Evolutionary conservation across 2,888 invertebrate species (phyloP), one percentile per base, ranked within the genome.

Genomic region (Amphipyra berbera): DNA sequence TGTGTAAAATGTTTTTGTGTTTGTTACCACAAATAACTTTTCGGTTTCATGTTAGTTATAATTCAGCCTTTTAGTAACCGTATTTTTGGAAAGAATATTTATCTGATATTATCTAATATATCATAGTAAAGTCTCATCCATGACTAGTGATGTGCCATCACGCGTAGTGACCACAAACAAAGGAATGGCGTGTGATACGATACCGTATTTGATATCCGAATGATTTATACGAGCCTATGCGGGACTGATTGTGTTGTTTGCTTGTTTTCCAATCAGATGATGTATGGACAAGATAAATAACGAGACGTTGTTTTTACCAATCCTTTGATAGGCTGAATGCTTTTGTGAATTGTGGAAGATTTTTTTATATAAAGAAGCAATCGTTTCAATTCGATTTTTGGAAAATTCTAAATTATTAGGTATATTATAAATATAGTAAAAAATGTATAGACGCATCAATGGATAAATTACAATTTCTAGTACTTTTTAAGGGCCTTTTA

Each of bases 171-270:
- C 65, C 79, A 54, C 42, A 65, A 40, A 62, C 61, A 61, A 57
- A 56, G 35, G 54, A 63, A 49, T 49, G 61, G 44, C 46, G 56
- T 55, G 58, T 59, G 66, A 69, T 66, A 59, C 50, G 70, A 55
- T 67, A 59, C 64, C 56, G 66, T 68, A 63, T 67, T 75, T 67
- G 81, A 76, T 73, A 61, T 62, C 48, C 55, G 66, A 71, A 76
- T 78, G 78, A 79, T 79, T 78, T 71, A 79, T 79, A 57, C 49
- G 61, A 48, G 48, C 56, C 41, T 40, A 37, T 27, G 48, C 54
- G 64, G 57, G 72, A 70, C 70, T 65, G 69, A 80, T 73, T 58
- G 67, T 63, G 70, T 68, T 80, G 78, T 80, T 80, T 73, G 76
- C 68, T 57, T 68, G 76, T 61, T 66, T 45, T 50, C 68, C 73